Evolutionary conservation across 2,797 vertebrate species (phyloP), one percentile per base, ranked within the genome.

Genomic region (Morus bassanus): DNA sequence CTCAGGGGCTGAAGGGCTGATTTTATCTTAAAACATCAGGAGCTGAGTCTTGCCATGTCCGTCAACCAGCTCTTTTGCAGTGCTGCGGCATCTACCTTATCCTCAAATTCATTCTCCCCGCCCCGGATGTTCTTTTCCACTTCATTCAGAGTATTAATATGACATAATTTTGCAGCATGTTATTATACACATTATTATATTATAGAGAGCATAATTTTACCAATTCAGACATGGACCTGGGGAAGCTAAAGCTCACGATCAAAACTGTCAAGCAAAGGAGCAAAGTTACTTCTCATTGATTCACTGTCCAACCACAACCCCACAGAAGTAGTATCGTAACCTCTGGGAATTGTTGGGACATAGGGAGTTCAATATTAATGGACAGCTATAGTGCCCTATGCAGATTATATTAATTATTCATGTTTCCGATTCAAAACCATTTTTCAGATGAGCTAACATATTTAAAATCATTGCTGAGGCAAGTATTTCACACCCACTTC

Each of bases 121-220:
- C 5, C 6, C 8, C 1, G 0, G 67, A 72, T 5, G 2, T 0
- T 35, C 64, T 85, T 79, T 74, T 16, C 43, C 13, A 17, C 18
- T 54, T 92, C 28, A 41, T 81, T 57, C n/a, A 51, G 14, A 30
- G 8, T 67, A 73, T 43, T 59, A 70, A 56, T 48, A 79, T 11
- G 30, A 39, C 13, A 10, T 48, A 13, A 30, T 37, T 68, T 92
- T 89, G 18, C 14, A 53, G 16, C 22, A 63, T 0, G 2, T 59
- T 56, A n/a, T 48, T 68, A 57, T 30, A 46, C 8, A 73, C 5
- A 11, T 82, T 65, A 31, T 75, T 51, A 10, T 65, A 31, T 53
- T 69, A 39, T 3, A 79, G 59, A 41, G 3, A 79, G 27, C 7
- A 25, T 21, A 50, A 33, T 19, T 82, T 81, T 84, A 77, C 45